Evolutionary conservation across 2,797 vertebrate species (phyloP).

Genomic region (Hypotaenidia okinawae): DNA sequence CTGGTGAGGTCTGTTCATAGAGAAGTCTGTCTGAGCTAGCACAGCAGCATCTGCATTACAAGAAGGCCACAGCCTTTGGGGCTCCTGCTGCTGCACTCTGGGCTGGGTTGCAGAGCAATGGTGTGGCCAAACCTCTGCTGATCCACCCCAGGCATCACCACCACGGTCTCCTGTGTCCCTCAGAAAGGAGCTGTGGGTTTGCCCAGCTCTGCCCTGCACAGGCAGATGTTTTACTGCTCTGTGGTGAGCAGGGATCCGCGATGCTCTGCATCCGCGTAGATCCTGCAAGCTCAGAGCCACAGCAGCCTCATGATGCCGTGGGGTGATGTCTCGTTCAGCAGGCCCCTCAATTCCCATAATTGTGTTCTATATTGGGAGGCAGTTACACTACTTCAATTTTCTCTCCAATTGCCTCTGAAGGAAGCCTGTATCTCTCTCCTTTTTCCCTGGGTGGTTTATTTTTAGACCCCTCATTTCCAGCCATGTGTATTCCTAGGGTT

Average conservation of each 20-base stretch:
- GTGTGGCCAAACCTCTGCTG: fast-evolving
- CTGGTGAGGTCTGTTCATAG: background rate
- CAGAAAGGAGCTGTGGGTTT: background rate
- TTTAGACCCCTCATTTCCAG: conserved; percentile 47
- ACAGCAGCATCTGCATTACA: background rate
- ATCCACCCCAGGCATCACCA: background rate
- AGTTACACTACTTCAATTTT: conserved; percentile 16
- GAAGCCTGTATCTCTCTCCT: background rate
- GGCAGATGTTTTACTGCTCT: background rate
- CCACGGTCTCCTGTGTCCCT: fast-evolving
- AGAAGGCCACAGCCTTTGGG: background rate
- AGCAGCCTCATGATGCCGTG: background rate
- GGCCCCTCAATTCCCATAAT: background rate
- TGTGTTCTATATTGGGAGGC: conserved; percentile 31
- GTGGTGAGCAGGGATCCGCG: background rate
- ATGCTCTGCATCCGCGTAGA: background rate
- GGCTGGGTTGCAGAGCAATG: fast-evolving
- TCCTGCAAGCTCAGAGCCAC: background rate
- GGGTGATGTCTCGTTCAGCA: background rate
- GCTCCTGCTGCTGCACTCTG: background rate
- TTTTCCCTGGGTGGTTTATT: conserved; percentile 28
- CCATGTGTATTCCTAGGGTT: background rate
- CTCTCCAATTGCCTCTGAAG: conserved; percentile 23
- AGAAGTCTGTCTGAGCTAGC: background rate
- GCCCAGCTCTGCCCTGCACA: fast-evolving